Evolutionary conservation across 2,113 vertebrate genomes (phyloP), one percentile per base, ranked within the genome.

Genomic region (Cathartes aura): DNA sequence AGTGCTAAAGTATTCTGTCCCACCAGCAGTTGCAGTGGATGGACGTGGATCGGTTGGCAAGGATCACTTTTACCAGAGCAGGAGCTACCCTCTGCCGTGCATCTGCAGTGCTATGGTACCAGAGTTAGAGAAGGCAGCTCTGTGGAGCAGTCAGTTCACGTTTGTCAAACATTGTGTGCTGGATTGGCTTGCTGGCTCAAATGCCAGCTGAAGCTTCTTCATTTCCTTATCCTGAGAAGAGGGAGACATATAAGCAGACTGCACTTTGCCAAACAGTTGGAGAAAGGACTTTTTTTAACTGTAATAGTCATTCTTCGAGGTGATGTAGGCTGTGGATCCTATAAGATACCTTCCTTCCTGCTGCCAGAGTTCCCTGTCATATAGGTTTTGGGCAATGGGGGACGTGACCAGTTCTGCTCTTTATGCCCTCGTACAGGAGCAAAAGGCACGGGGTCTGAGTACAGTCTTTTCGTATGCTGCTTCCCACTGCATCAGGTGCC

Each of bases 91-190:
- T 42, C 15, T 68, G 68, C 70, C 34, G 20, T 40, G 32, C 2
- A 3, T 16, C 59, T 56, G 64, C 55, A 10, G 20, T 50, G 36
- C 64, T 3, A 2, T 20, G 45, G 34, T 64, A 40, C 53, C 32
- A 12, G 32, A 32, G 21, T 3, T 26, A 3, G 24, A 56, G 40
- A 29, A 66, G 62, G 26, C 81, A 80, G 30, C 78, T 32, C 45
- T 42, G 48, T 29, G 64, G 48, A 92, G 48, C 64, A 29, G 10
- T 40, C 0, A 1, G 19, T 24, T 64, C 11, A 2, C 0, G 0
- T 84, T 48, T 81, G 78, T 47, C 48, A 42, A 26, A 14, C 0
- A 1, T 0, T 32, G 15, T 36, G 45, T 48, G 50, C 71, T 91
- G 72, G 26, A 43, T n/a, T 58, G 76, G 29, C 40, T 84, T 53